Evolutionary conservation across 37 sponge, comb jelly and placozoan genomes (phyloP), one percentile per base, ranked within the genome.

Genomic region (Beroe forskalii): DNA sequence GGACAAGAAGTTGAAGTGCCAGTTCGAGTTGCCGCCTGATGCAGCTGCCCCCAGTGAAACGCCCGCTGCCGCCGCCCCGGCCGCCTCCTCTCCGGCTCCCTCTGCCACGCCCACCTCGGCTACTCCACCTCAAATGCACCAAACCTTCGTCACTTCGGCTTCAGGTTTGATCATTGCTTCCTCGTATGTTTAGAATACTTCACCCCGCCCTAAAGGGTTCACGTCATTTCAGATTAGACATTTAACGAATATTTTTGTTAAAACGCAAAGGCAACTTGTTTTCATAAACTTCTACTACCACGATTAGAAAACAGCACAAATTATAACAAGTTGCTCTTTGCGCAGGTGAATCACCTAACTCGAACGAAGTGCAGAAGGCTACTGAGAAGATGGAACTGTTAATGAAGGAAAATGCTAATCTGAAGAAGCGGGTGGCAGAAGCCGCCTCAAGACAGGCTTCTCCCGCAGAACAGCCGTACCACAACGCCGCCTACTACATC

Each of bases 1-100:
- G 94, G 97, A 96, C 91, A 93, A 95, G 31, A 95, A 95, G 41
- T 90, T 96, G 31, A 93, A 90, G 25, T 96, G 97, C 89, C 91
- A 91, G 31, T 96, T 96, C 43, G 83, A 90, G 36, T 27, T 62
- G 4, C 75, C 75, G n/a, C 23, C n/a, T n/a, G 66, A 24, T 72
- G 36, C 35, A 4, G 38, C 36, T 72, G 39, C 75, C 35, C 9
- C 75, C 39, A 8, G 39, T 2, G 40, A 4, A 30, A 8, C 75
- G 19, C 40, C 75, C 20, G 66, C n/a, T n/a, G n/a, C n/a, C n/a
- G n/a, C n/a, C n/a, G n/a, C n/a, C n/a, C n/a, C n/a, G n/a, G n/a
- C n/a, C n/a, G 39, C 36, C 39, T 19, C 39, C 39, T 1, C 36
- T 12, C 32, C 36, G 35, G 75, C 75, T 72, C 39, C 36, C 4